Percentiles rank a stretch among this genome's conserved stretches.
Evolutionary conservation across 2,888 invertebrate genomes (phyloP).

Genomic region (Galerucella nymphaeae): DNA sequence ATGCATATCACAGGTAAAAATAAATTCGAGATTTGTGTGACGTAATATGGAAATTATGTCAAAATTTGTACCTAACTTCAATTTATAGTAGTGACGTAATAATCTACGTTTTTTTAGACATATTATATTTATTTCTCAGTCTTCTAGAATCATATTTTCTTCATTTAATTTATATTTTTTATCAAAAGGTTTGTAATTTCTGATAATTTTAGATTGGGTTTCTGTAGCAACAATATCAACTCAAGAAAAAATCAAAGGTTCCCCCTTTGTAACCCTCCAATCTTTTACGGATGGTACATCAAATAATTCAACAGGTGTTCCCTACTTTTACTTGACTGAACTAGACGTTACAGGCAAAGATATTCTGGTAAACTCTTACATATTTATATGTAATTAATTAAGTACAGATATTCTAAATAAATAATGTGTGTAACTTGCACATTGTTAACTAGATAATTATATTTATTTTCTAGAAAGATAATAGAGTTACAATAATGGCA

Average conservation of each 20-base stretch:
- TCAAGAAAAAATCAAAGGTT: slow-evolving; percentile 70
- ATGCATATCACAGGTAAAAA: slow-evolving; percentile 75
- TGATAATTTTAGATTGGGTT: slow-evolving; percentile 72
- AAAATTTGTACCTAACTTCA: too few species aligned
- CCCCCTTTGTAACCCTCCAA: slow-evolving; percentile 77
- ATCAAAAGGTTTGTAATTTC: not conserved
- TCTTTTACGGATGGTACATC: slow-evolving; percentile 78
- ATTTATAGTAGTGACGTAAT: too few species aligned
- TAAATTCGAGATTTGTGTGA: not conserved
- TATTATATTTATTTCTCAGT: too few species aligned
- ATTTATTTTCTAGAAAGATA: not conserved
- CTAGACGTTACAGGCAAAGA: slow-evolving; percentile 77
- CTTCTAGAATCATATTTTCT: too few species aligned
- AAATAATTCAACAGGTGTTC: slow-evolving; percentile 76
- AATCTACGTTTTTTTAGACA: too few species aligned
- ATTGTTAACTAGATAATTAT: too few species aligned
- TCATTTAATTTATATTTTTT: too few species aligned
- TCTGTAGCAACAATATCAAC: slow-evolving; percentile 77
- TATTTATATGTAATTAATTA: not conserved
- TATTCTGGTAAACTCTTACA: slow-evolving; percentile 68
- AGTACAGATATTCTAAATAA: too few species aligned
- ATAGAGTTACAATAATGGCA: slow-evolving; percentile 71
- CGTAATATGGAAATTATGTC: too few species aligned
- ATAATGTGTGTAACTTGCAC: too few species aligned
- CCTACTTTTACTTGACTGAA: slow-evolving; percentile 80